These are phyloP conservation scores for Echinarachnius parma DNA, from an alignment of 53 echinoderm and acorn worm species.

Conservation along the genomic window DNA sequence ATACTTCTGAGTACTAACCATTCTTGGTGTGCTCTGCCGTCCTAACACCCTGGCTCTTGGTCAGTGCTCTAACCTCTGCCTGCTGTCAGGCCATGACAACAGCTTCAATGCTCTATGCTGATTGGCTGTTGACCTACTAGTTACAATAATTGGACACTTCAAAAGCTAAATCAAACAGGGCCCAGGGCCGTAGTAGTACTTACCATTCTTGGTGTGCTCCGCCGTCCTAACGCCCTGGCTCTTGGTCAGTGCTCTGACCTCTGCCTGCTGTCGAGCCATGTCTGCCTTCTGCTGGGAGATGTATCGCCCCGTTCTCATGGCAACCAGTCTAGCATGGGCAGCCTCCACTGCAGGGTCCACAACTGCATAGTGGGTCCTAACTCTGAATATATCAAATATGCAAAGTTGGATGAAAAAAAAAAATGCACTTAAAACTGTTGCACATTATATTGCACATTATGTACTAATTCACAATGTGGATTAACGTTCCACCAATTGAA, in stretches of 20 bases:
- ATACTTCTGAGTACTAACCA: no score
- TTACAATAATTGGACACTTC: no score
- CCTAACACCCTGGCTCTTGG: slow-evolving; percentile 4
- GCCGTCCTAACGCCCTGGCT: slow-evolving; percentile 1
- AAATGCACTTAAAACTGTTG: no score
- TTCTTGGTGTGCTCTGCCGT: slow-evolving; percentile 7
- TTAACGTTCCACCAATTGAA: no score
- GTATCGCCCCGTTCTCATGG: slow-evolving; percentile 93
- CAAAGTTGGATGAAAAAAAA: no score
- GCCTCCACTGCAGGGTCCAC: slow-evolving; percentile 96
- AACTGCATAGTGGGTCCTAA: slow-evolving; percentile 76
- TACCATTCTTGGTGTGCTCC: slow-evolving; percentile 11
- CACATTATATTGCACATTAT: no score
- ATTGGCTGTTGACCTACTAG: no score
- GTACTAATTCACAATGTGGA: no score
- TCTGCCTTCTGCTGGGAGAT: slow-evolving; percentile 57
- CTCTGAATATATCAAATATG: slow-evolving; percentile 43
- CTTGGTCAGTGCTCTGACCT: slow-evolving; percentile 25
- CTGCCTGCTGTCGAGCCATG: slow-evolving; percentile 33
- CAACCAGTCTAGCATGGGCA: slow-evolving; percentile 87
- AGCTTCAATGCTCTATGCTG: no score
- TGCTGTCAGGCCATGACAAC: slow-evolving; percentile 40
- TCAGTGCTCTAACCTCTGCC: slow-evolving; percentile 29
- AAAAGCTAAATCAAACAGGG: no score
- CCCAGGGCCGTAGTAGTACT: background rate